A percentile compares a stretch with the other conserved stretches of the same genome.
These are phyloP conservation scores for Isaurus tuberculatus DNA, from an alignment of 92 coral and sea anemone species.

Conservation along the genomic window DNA sequence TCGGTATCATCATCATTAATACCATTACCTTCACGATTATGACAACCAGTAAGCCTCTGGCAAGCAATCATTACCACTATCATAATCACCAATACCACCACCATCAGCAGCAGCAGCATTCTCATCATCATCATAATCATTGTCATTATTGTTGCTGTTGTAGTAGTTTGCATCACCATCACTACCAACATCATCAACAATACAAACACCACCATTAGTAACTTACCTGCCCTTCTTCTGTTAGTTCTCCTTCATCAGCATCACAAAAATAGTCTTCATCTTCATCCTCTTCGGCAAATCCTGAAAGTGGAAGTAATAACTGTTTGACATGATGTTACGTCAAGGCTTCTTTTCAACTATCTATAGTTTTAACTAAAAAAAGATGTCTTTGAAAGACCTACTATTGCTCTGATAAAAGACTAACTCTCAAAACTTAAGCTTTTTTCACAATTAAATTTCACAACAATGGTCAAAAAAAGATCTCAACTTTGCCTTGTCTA, in stretches of 20 bases:
- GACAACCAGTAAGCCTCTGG: too few species aligned
- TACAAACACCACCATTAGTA: neutral
- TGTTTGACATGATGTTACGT: too few species aligned
- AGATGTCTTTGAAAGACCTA: too few species aligned
- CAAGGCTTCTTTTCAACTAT: too few species aligned
- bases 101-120: neutral
- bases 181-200: neutral
- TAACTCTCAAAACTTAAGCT: too few species aligned
- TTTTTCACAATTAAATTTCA: too few species aligned
- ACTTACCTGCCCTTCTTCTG: constrained; percentile 92
- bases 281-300: constrained; percentile 58
- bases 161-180: neutral
- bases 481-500: too few species aligned
- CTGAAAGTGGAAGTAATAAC: neutral
- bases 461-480: too few species aligned
- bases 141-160: neutral
- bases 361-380: too few species aligned
- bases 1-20: neutral
- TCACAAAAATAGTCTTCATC: constrained; percentile 87
- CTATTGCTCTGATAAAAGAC: too few species aligned
- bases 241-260: constrained; percentile 82
- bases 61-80: neutral
- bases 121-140: neutral
- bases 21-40: neutral
- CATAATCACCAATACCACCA: neutral